Percentiles rank a stretch among this genome's conserved stretches.
Evolutionary conservation across 92 coral and sea anemone genomes (phyloP).

Genomic region (Metridium senile): DNA sequence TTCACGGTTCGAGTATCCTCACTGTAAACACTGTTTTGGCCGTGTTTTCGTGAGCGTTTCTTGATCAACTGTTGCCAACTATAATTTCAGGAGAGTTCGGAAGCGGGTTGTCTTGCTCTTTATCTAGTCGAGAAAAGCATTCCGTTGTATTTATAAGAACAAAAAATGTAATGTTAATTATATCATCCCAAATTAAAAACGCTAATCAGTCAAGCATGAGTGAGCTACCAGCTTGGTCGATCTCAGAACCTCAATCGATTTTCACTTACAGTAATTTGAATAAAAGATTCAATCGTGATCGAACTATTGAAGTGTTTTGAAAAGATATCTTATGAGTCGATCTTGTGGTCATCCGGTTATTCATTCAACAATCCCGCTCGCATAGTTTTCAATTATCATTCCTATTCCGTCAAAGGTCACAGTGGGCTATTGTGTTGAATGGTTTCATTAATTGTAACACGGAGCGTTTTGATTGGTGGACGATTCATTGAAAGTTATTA

Average conservation of each 20-base stretch:
- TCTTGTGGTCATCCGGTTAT: background rate
- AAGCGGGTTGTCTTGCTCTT: too few species aligned
- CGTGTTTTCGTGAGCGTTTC: too few species aligned
- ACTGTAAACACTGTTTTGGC: too few species aligned
- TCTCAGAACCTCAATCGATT: background rate
- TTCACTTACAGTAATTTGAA: background rate
- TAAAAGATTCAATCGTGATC: background rate
- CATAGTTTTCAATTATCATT: slow-evolving; percentile 22
- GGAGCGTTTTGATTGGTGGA: slow-evolving; percentile 31
- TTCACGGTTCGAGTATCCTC: too few species aligned
- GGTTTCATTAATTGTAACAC: slow-evolving; percentile 11
- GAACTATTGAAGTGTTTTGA: background rate
- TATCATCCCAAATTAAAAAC: too few species aligned
- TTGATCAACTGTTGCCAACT: too few species aligned
- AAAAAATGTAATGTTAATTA: too few species aligned
- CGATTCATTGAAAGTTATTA: slow-evolving; percentile 41
- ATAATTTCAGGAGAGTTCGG: too few species aligned
- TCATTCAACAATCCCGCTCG: background rate
- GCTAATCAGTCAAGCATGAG: background rate
- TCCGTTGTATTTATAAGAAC: too few species aligned
- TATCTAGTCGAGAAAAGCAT: too few species aligned
- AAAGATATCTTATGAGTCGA: background rate
- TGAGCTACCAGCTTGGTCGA: background rate
- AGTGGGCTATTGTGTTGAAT: slow-evolving; percentile 36
- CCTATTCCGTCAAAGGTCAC: slow-evolving; percentile 32